Conservation (phyloP, 1,140 invertebrate species). For the Camponotus pennsylvanicus region DNA sequence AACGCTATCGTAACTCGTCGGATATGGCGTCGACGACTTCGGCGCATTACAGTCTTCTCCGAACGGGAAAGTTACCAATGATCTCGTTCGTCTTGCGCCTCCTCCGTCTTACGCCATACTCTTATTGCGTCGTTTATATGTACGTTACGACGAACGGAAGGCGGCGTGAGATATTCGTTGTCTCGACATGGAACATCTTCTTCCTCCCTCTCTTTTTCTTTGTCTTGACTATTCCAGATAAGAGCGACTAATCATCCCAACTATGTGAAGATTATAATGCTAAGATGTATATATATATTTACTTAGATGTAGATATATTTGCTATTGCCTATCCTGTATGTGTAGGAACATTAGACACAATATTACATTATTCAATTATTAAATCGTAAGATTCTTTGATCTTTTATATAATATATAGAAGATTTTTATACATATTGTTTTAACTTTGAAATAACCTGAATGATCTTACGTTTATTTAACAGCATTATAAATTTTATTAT, state of each 20-base stretch:
- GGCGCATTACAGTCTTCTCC: slow-evolving; percentile 53
- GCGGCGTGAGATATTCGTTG: background rate
- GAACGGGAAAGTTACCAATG: slow-evolving; percentile 40
- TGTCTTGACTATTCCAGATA: slow-evolving; percentile 6
- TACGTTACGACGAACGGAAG: slow-evolving; percentile 36
- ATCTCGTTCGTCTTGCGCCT: slow-evolving; percentile 31
- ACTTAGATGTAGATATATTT: too few species aligned
- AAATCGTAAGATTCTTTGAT: too few species aligned
- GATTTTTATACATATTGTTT: background rate
- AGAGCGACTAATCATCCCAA: background rate
- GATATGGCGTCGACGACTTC: slow-evolving; percentile 50
- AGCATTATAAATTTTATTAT: background rate
- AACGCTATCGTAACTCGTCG: slow-evolving; percentile 63
- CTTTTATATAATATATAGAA: background rate
- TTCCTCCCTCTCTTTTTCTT: too few species aligned
- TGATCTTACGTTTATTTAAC: background rate
- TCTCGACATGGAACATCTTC: slow-evolving; percentile 15
- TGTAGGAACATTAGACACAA: too few species aligned
- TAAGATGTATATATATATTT: too few species aligned
- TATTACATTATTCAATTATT: too few species aligned
- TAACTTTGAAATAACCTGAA: background rate
- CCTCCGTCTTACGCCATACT: slow-evolving; percentile 34
- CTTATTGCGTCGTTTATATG: slow-evolving; percentile 13
- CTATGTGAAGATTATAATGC: background rate
- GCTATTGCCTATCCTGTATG: too few species aligned